Evolutionary conservation across 2,113 vertebrate genomes (phyloP), one percentile per base, ranked within the genome.

Genomic region (Bothrops jararaca): DNA sequence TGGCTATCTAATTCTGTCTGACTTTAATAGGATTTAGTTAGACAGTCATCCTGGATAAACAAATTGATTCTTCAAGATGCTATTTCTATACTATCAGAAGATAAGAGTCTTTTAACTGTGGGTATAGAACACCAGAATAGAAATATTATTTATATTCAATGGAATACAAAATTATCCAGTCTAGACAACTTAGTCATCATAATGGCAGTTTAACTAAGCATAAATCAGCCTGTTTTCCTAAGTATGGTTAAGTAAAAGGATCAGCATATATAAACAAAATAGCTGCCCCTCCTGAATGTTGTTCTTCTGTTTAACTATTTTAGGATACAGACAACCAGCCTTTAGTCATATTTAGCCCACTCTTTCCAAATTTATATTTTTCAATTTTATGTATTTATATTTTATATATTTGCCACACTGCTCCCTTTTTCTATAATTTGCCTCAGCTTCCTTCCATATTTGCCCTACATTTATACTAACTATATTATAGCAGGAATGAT

Each of bases 21-120:
- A 20, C 29, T 91, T 91, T 26, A 91, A 58, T 50, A 29, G 52
- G 56, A 22, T 11, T 29, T 48, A 56, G 7, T 29, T 26, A 85
- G 24, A 20, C 8, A 34, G 5, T 22, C 6, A 90, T 7, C 39
- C 5, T 93, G 91, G 89, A 95, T 95, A 42, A 94, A 92, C 45
- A 94, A 45, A 52, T 2, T 74, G 42, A 45, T 93, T 85, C 89
- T 94, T 94, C 91, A 22, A 91, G 93, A 93, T 94, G 60, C 64
- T 96, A 89, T 94, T 95, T 96, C 89, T 92, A 88, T 48, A 89
- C 52, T 48, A 1, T 88, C 50, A 39, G 0, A 64, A 93, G 74
- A 94, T 94, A 94, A 96, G 91, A 85, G 88, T 91, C 9, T 24
- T 52, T 86, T 87, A 91, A 52, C n/a, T 57, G 26, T 45, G 29